Evolutionary conservation across 2,888 invertebrate species (phyloP), one percentile per base, ranked within the genome.

Genomic region (Pteria penguin): DNA sequence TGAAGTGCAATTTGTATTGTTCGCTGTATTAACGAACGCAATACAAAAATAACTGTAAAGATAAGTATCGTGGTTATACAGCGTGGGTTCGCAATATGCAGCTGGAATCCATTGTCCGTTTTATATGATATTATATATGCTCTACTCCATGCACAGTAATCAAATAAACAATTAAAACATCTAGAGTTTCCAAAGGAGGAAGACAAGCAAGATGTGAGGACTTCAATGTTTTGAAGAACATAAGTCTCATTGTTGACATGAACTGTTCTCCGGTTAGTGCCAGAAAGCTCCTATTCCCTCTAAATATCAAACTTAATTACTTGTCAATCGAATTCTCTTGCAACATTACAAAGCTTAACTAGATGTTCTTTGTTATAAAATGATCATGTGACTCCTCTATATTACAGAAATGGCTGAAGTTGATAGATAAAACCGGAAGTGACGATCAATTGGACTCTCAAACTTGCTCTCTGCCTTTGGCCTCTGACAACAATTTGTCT

Each of bases 371-470:
- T 36, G 45, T 58, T 8, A 52, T 71, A 36, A 58, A 60, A 26
- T n/a, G 32, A 18, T 45, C 69, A 18, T 31, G 22, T 22, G 45
- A 24, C 2, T 61, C 27, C 33, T 71, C 62, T 22, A n/a, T 62
- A 27, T 71, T 57, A 29, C 71, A 36, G 29, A 36, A 36, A 36
- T 45, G n/a, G 24, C 22, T 36, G 14, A 52, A 71, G 29, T 54
- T 52, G n/a, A n/a, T n/a, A n/a, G n/a, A n/a, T n/a, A n/a, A n/a
- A n/a, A n/a, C n/a, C n/a, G n/a, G n/a, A n/a, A n/a, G n/a, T n/a
- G n/a, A n/a, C n/a, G n/a, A n/a, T n/a, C n/a, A n/a, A n/a, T n/a
- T n/a, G n/a, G n/a, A n/a, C n/a, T n/a, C n/a, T n/a, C n/a, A n/a
- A n/a, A n/a, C n/a, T n/a, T n/a, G n/a, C n/a, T n/a, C n/a, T n/a